Conservation (phyloP, 64 coral and sea anemone genomes). For the Dendronephthya gigantea region DNA sequence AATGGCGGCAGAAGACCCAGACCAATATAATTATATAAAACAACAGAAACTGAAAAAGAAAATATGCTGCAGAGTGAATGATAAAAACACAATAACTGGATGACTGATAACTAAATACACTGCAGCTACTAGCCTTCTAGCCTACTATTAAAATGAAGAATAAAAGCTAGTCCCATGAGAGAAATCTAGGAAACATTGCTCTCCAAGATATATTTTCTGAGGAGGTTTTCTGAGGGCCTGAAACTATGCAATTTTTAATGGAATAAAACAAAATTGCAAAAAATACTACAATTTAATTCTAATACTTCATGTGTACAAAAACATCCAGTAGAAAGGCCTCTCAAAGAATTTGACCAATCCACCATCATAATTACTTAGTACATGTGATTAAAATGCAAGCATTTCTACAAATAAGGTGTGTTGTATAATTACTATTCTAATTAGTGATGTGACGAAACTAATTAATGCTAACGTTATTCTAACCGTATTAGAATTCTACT, state of each 20-base stretch:
- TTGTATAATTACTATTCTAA: not conserved
- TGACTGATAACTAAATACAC: too few species aligned
- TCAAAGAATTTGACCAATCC: not conserved
- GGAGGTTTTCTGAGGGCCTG: too few species aligned
- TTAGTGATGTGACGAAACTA: not conserved
- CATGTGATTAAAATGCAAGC: not conserved
- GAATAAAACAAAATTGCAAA: not conserved
- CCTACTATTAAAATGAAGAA: too few species aligned
- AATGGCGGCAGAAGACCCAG: not conserved
- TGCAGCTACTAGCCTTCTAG: too few species aligned
- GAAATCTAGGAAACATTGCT: too few species aligned
- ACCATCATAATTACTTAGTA: not conserved
- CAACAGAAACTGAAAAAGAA: not conserved
- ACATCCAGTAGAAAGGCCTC: not conserved
- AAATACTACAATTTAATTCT: not conserved
- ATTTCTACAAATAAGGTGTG: not conserved
- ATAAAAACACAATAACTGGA: not conserved
- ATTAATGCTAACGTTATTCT: not conserved
- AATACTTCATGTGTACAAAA: not conserved
- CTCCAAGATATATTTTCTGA: too few species aligned
- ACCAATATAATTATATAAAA: not conserved
- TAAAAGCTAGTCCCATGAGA: too few species aligned
- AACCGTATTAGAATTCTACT: not conserved
- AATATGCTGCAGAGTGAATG: not conserved
- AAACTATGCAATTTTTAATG: too few species aligned